Base-by-base conservation (phyloP, 2,113 vertebrate species). In the Neogale vison region DNA sequence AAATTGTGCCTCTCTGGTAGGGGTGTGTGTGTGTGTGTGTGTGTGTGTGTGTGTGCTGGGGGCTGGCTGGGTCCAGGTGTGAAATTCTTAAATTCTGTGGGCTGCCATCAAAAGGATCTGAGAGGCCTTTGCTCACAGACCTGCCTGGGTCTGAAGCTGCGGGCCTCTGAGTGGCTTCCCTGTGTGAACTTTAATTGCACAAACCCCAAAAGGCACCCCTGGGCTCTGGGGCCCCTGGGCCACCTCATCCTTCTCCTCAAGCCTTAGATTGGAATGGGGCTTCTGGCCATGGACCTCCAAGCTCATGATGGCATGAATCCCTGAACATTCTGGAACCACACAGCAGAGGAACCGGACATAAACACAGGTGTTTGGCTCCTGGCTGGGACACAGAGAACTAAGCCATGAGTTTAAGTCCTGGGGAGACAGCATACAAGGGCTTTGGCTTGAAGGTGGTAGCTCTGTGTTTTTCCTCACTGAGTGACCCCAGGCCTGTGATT, bases 181-280 rank as follows among this genome's bases (percentile, higher is more conserved):
- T 29, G 18, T n/a, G n/a, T 80, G 47, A 26, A 20, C 26, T 20
- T 91, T 93, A 18, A 55, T 71, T 45, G 59, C 1, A 24, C 39
- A n/a, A 82, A 76, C 36, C 29, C 52, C 26, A 21, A n/a, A 71
- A 55, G 18, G 0, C 24, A 45, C 14, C 10, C 29, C 21, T 55
- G 39, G 87, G 14, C 3, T 67, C 39, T 4, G 0, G 4, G 36
- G 12, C 8, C 10, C 9, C 74, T 3, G 39, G 9, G 6, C 10
- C 18, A 14, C 67, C 8, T 74, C 20, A 34, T 3, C 20, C 50
- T 29, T 67, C 69, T 59, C 57, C 61, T 59, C 42, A 26, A 31
- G 42, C 29, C 0, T 50, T 65, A 71, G 34, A 55, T 77, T 36
- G n/a, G 83, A 93, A 55, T 3, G 3, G 10, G 63, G 45, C 71